A percentile compares a stretch with the other conserved stretches of the same genome.
Evolutionary conservation across 2,797 vertebrate species (phyloP).

Genomic region (Semaprochilodus insignis): DNA sequence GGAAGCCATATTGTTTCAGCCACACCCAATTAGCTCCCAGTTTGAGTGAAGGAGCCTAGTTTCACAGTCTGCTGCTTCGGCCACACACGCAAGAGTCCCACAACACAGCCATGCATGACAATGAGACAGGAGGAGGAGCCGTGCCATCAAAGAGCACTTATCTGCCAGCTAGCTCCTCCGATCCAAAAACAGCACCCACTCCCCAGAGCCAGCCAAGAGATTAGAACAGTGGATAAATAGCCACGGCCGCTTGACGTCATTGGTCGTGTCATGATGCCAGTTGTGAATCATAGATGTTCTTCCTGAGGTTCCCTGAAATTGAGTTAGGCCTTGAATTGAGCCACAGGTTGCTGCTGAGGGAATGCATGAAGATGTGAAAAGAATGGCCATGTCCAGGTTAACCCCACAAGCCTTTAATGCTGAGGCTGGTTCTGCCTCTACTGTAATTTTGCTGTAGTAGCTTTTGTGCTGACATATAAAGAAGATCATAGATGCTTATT

Average conservation of each 20-base stretch:
- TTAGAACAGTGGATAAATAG: conserved; percentile 34
- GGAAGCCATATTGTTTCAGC: conserved; percentile 64
- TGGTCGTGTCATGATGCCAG: background rate
- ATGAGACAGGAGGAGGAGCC: conserved; percentile 51
- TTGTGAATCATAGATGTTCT: conserved; percentile 15
- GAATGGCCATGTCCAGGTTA: background rate
- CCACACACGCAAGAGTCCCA: conserved; percentile 44
- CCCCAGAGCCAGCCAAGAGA: conserved; percentile 17
- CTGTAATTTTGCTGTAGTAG: background rate
- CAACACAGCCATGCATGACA: conserved; percentile 49
- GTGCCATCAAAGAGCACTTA: conserved; percentile 52
- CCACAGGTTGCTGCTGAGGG: background rate
- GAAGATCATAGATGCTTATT: too few relatives aligned
- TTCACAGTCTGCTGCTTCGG: conserved; percentile 61
- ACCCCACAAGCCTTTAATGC: background rate
- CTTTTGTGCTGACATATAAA: background rate
- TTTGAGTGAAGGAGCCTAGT: conserved; percentile 60
- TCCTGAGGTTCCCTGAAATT: conserved; percentile 4
- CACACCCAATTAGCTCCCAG: conserved; percentile 64
- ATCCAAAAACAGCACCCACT: conserved; percentile 32
- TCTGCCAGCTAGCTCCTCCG: conserved; percentile 33
- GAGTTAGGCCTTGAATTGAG: background rate
- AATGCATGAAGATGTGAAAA: background rate
- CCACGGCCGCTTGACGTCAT: background rate
- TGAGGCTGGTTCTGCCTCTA: background rate